phyloP scores from a whole-genome alignment of 1,140 invertebrate species.

The Sinella curviseta region DNA sequence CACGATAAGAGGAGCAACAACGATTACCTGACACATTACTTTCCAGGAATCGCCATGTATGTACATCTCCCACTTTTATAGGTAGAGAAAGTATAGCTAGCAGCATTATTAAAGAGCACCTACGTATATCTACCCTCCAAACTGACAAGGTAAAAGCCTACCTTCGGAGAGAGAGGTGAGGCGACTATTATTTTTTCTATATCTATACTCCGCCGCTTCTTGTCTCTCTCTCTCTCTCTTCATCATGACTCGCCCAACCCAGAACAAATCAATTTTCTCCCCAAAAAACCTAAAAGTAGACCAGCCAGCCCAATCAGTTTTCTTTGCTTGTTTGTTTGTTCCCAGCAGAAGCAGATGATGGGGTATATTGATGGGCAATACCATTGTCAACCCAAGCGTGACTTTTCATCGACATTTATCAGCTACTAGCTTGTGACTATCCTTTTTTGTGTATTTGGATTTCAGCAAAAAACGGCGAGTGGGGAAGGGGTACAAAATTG shows the following conservation, averaged over 20 bases:
- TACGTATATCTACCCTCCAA: too few relatives aligned
- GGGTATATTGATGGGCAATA: background rate
- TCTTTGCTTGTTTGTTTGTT: background rate
- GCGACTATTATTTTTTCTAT: too few relatives aligned
- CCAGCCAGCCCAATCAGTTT: background rate
- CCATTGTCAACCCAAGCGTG: background rate
- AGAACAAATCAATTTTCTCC: background rate
- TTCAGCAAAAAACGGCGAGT: too few relatives aligned
- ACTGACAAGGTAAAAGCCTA: too few relatives aligned
- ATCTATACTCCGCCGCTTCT: too few relatives aligned
- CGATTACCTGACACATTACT: conserved; percentile 21
- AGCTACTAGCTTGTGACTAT: background rate
- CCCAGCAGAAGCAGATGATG: too few relatives aligned
- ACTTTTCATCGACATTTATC: background rate
- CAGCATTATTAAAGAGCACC: too few relatives aligned
- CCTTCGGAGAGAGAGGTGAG: too few relatives aligned
- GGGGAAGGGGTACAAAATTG: too few relatives aligned
- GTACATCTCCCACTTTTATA: background rate
- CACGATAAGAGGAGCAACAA: background rate
- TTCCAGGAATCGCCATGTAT: conserved; percentile 1
- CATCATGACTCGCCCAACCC: background rate
- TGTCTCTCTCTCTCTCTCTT: background rate
- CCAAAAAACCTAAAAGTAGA: background rate
- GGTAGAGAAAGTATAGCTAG: too few relatives aligned
- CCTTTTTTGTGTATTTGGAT: background rate